Evolutionary conservation across 2,888 invertebrate species (phyloP), one percentile per base, ranked within the genome.

Genomic region (Ecliptopera silaceata): DNA sequence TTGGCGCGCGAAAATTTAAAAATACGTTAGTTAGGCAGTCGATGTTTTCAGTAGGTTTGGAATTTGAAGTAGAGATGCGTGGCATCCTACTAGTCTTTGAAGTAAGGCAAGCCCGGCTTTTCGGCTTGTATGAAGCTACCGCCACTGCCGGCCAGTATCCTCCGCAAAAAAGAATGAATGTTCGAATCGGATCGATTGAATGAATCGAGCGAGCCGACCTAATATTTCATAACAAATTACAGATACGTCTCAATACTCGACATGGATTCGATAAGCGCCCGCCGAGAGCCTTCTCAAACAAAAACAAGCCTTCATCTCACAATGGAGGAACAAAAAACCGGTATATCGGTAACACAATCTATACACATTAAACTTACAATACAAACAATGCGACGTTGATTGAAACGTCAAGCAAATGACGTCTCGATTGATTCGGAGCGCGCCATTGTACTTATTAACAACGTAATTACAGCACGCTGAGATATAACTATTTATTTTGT

Each of bases 291-390:
- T 62, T 65, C 70, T 70, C 69, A 74, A 74, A 80, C 79, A 82
- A 84, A 82, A 82, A 79, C 77, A 72, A 71, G 69, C 74, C 78
- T 74, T 76, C 82, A 78, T 80, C 79, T 77, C 71, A 76, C 79
- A 77, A 81, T 76, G 79, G 73, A 67, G 60, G 59, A 54, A 79
- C 77, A 84, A 85, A 85, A 84, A 85, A 78, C 68, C 77, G 71
- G 88, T 89, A 88, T 90, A 91, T 91, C 90, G 82, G 82, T 91
- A 90, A 88, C 90, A 89, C 89, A 83, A 90, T 91, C 89, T 88
- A 79, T 82, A 81, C 80, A 75, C 86, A 88, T 88, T 87, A 87
- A 87, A 88, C 86, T 77, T 77, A 87, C 86, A 90, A 90, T 84
- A 87, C 89, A 90, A 91, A 91, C 91, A 91, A 89, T 84, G 82